phyloP scores from a whole-genome alignment of 2,113 vertebrate genomes.

The Pollimyrus isidori region DNA sequence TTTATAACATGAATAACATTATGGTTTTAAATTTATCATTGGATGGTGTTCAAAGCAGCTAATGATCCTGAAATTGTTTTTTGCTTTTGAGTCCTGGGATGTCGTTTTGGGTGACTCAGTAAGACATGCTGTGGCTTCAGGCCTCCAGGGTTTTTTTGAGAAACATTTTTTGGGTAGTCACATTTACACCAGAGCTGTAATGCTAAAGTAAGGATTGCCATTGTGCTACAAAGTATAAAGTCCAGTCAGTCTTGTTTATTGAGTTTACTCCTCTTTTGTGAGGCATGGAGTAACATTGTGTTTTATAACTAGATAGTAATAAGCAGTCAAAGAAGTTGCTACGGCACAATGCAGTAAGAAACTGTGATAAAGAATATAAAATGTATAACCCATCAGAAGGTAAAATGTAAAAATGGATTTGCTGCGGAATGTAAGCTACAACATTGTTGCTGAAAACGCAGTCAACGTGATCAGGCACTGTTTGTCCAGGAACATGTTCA shows the following conservation, averaged over 20 bases:
- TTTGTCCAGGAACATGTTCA: background rate
- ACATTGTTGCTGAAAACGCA: background rate
- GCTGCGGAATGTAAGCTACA: background rate
- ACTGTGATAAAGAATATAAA: background rate
- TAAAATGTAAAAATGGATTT: background rate
- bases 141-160: background rate
- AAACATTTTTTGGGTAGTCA: background rate
- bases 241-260: background rate
- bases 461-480: background rate
- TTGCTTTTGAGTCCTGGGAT: background rate
- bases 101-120: background rate
- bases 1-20: background rate
- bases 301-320: background rate
- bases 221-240: background rate
- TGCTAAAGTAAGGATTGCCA: background rate
- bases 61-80: background rate
- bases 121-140: background rate
- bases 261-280: background rate
- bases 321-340: background rate
- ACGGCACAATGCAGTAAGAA: background rate
- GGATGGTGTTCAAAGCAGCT: background rate
- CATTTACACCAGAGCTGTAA: background rate
- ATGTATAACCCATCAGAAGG: background rate
- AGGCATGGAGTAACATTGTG: background rate
- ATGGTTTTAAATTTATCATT: background rate